These are phyloP conservation scores for Geodia barretti DNA, from an alignment of 37 sponge, comb jelly and placozoan genomes.

Conservation along the genomic window DNA sequence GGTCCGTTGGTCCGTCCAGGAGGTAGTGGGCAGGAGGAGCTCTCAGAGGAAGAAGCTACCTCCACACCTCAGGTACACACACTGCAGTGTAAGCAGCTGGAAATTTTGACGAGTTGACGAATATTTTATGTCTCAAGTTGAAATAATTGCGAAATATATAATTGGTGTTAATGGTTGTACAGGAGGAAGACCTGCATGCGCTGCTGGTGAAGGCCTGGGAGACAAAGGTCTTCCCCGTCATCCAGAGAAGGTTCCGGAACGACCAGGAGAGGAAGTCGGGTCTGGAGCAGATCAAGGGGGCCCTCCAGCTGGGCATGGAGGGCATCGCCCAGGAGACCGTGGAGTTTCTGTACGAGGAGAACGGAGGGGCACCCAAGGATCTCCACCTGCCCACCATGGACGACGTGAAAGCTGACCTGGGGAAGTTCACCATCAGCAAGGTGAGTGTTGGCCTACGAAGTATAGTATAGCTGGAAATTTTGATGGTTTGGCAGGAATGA, in stretches of 20 bases:
- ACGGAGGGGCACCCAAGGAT: slow-evolving; percentile 88
- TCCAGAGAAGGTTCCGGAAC: slow-evolving; percentile 90
- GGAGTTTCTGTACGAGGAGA: slow-evolving; percentile 96
- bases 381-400: slow-evolving; percentile 92
- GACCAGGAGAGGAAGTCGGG: slow-evolving; percentile 92
- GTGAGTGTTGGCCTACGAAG: too few relatives aligned
- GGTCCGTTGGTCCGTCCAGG: slow-evolving; percentile 69
- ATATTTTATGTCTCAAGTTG: too few relatives aligned
- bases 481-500: too few relatives aligned
- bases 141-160: too few relatives aligned
- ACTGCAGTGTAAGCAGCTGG: too few relatives aligned
- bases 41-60: slow-evolving; percentile 58
- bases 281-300: slow-evolving; percentile 95
- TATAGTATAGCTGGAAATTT: too few relatives aligned
- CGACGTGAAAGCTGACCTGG: slow-evolving; percentile 87
- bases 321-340: slow-evolving; percentile 94
- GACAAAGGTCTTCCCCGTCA: slow-evolving; percentile 94
- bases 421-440: slow-evolving; percentile 83
- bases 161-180: too few relatives aligned
- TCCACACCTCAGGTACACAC: neutral
- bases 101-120: too few relatives aligned
- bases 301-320: slow-evolving; percentile 91
- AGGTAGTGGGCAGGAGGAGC: slow-evolving; percentile 66
- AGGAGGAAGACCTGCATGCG: slow-evolving; percentile 81
- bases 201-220: slow-evolving; percentile 98